phyloP scores from a whole-genome alignment of 1,140 invertebrate genomes.

The Melitaea cinxia region DNA sequence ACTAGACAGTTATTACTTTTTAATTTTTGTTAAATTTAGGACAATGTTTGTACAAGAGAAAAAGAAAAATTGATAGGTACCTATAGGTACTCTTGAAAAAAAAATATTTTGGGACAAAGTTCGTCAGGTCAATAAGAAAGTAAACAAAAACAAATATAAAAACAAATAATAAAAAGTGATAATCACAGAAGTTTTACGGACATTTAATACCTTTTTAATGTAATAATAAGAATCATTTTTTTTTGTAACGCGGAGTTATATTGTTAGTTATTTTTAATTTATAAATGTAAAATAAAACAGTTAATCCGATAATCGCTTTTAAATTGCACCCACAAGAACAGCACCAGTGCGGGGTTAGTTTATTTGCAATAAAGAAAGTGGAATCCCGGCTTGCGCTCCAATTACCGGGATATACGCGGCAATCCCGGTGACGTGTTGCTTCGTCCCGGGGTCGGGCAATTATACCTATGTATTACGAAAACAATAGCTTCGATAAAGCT shows the following conservation, averaged over 20 bases:
- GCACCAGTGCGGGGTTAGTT: slow-evolving; percentile 71
- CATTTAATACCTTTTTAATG: too few species aligned
- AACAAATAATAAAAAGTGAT: too few species aligned
- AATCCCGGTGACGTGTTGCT: slow-evolving; percentile 72
- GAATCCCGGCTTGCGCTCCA: slow-evolving; percentile 75
- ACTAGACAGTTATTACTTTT: too few species aligned
- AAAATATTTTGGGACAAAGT: too few species aligned
- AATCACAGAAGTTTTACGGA: too few species aligned
- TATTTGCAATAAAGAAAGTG: slow-evolving; percentile 81
- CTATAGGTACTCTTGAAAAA: too few species aligned
- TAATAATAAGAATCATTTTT: too few species aligned
- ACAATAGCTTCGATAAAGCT: slow-evolving; percentile 28
- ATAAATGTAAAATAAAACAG: slow-evolving; percentile 1
- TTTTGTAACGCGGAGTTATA: background rate
- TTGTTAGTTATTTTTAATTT: background rate
- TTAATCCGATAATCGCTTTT: slow-evolving; percentile 28
- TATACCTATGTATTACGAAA: slow-evolving; percentile 54
- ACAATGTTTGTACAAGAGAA: too few species aligned
- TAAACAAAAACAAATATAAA: too few species aligned
- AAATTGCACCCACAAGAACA: slow-evolving; percentile 56
- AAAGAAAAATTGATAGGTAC: too few species aligned
- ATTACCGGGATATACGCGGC: slow-evolving; percentile 79
- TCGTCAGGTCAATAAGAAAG: too few species aligned
- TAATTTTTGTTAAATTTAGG: too few species aligned
- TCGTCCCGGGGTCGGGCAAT: slow-evolving; percentile 61